Evolutionary conservation across 1,140 invertebrate species (phyloP), one percentile per base, ranked within the genome.

Genomic region (Aphelenchoides fujianensis): DNA sequence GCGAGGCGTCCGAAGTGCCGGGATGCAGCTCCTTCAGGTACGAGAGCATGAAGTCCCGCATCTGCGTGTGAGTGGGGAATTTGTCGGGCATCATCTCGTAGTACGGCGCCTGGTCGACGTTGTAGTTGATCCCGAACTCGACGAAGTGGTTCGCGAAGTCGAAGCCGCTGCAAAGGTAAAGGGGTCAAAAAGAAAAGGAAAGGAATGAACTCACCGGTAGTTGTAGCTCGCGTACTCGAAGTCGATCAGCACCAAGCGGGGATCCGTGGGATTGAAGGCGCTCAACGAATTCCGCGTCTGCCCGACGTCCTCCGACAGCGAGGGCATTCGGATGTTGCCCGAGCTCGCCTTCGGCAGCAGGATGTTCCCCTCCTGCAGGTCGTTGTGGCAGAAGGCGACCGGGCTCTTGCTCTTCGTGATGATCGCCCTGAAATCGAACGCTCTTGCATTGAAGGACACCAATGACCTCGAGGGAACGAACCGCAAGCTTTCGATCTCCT

Each of bases 371-470:
- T 96, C 93, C 86, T 98, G 95, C 84, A 97, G 88, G 84, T 98
- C 95, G 85, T 98, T 98, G 85, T 98, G 95, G 82, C 93, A 95
- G 85, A 98, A 98, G 0, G 94, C 90, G 0, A 97, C 92, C 0
- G 92, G 92, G 53, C 76, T 79, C 27, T 68, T 78, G 61, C 80
- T 80, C 1, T 79, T 41, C 2, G 48, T 63, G 23, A 82, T 80
- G 7, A 77, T 31, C 12, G 53, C 54, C 41, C 80, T 81, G 57
- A 48, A 82, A 63, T 2, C 3, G 3, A 12, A 59, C 19, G 7
- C 19, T 7, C 57, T 53, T 35, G 23, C 3, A 53, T 64, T 7
- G 7, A 66, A 12, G 19, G 12, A 1, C 9, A 19, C 27, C n/a
- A n/a, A 61, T 19, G 28, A n/a, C 2, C 1, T 16, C 36, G 9